These are phyloP conservation scores for Hirudinaria manillensis DNA, from an alignment of 2,888 invertebrate species.

Conservation along the genomic window DNA sequence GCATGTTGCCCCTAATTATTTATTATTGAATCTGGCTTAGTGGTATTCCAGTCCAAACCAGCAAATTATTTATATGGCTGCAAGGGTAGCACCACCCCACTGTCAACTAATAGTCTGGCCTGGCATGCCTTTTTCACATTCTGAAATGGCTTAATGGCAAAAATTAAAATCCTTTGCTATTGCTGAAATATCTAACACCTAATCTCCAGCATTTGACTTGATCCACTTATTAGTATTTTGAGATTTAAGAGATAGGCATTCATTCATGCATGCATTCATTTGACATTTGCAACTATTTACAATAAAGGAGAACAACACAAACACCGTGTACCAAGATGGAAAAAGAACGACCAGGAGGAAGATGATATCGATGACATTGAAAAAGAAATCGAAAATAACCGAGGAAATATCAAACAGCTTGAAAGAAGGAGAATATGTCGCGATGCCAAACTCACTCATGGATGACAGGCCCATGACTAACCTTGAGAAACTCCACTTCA, in stretches of 20 bases:
- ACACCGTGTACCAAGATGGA: conserved; percentile 18
- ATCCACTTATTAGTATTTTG: too few relatives aligned
- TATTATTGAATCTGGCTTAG: not conserved
- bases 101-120: too few relatives aligned
- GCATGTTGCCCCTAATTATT: not conserved
- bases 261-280: too few relatives aligned
- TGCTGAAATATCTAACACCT: too few relatives aligned
- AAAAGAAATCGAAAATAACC: conserved; percentile 86
- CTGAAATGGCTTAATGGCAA: too few relatives aligned
- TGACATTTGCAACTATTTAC: too few relatives aligned
- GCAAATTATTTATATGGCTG: not conserved
- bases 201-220: too few relatives aligned
- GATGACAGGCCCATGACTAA: conserved; percentile 95
- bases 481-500: conserved; percentile 94
- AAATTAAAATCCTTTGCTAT: too few relatives aligned
- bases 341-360: conserved; percentile 74
- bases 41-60: not conserved
- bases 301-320: conserved; percentile 24
- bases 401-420: conserved; percentile 67
- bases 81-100: too few relatives aligned
- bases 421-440: conserved; percentile 68
- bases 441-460: conserved; percentile 74
- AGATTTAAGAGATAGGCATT: too few relatives aligned
- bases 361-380: conserved; percentile 87
- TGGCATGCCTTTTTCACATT: too few relatives aligned